phyloP scores from a whole-genome alignment of 2,113 vertebrate genomes.

The Rhipidura dahli region DNA sequence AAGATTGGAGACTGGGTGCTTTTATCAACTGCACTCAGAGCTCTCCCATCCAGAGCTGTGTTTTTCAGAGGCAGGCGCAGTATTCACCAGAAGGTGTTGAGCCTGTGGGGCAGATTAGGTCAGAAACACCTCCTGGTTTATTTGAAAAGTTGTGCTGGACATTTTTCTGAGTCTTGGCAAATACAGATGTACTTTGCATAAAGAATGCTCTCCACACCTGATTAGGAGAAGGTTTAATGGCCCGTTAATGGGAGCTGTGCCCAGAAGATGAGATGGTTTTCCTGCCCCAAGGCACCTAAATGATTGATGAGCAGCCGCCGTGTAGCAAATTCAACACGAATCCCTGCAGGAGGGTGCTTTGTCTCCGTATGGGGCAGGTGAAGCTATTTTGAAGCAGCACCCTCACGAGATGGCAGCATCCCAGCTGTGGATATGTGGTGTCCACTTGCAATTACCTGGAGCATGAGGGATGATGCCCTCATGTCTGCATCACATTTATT shows the following conservation, averaged over 20 bases:
- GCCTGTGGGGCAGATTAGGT: neutral
- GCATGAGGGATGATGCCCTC: neutral
- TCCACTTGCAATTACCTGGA: neutral
- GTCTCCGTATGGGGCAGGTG: neutral
- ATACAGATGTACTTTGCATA: neutral
- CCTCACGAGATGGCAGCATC: neutral
- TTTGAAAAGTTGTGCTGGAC: neutral
- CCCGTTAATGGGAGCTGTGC: neutral
- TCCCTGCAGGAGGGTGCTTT: neutral
- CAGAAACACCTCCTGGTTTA: neutral
- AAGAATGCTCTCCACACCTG: neutral
- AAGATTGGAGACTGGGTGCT: neutral
- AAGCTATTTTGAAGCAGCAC: neutral
- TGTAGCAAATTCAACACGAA: neutral
- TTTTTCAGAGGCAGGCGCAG: neutral
- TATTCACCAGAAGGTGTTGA: neutral
- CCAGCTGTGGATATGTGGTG: rapidly evolving
- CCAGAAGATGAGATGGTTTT: neutral
- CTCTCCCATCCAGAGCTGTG: neutral
- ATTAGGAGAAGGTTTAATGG: neutral
- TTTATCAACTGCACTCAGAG: rapidly evolving
- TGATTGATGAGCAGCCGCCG: neutral
- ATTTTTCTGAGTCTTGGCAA: neutral
- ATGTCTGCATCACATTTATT: neutral
- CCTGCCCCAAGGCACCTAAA: rapidly evolving